phyloP scores from a whole-genome alignment of 2,888 invertebrate species.

The Phortica okadai region DNA sequence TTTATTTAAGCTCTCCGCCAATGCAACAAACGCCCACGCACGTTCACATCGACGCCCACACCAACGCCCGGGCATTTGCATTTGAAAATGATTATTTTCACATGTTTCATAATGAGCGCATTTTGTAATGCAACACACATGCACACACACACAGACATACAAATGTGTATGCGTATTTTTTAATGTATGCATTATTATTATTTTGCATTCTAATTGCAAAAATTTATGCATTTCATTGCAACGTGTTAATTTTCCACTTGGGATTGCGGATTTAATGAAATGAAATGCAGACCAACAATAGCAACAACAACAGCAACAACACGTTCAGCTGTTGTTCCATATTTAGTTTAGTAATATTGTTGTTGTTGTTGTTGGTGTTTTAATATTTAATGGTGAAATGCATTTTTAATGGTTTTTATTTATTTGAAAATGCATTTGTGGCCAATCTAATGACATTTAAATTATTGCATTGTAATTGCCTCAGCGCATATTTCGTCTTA shows the following conservation, averaged over 20 bases:
- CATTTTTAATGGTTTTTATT: conserved; percentile 24
- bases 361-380: conserved; percentile 23
- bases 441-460: conserved; percentile 33
- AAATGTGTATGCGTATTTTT: neutral
- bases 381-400: conserved; percentile 30
- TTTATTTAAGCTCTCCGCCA: neutral
- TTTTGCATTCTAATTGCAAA: conserved; percentile 29
- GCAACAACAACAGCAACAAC: neutral
- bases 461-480: conserved; percentile 24
- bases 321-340: neutral
- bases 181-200: neutral
- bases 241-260: conserved; percentile 31
- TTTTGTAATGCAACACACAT: neutral
- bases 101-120: conserved; percentile 17
- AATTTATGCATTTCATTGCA: conserved; percentile 19
- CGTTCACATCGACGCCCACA: neutral
- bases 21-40: neutral
- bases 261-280: conserved; percentile 13
- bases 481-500: neutral
- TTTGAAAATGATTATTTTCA: conserved; percentile 24
- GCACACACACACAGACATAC: neutral
- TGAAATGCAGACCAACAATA: neutral
- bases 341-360: neutral
- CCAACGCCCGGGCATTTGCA: neutral
- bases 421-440: conserved; percentile 24